These are phyloP conservation scores for Neelides sp. DNA, from an alignment of 1,140 invertebrate species.

Conservation along the genomic window DNA sequence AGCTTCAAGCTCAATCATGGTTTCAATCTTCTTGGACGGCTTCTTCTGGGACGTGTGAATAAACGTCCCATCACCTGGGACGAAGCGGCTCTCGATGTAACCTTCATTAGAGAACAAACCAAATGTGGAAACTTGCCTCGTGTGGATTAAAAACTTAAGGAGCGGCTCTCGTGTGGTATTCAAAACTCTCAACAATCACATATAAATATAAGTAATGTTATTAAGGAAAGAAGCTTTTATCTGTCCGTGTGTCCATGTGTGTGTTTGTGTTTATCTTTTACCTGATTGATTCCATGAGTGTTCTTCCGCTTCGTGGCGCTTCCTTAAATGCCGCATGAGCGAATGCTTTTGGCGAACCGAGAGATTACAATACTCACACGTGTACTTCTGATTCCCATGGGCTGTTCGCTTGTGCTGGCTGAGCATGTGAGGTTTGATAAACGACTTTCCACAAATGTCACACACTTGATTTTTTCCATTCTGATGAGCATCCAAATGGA, in stretches of 20 bases:
- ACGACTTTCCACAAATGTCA: conserved; percentile 37
- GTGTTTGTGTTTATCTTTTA: not conserved
- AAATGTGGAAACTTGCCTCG: too few relatives aligned
- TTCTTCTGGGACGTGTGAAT: not conserved
- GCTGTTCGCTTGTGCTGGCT: conserved; percentile 36
- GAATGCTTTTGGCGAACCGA: conserved; percentile 36
- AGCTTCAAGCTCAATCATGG: not conserved
- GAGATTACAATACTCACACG: conserved; percentile 38
- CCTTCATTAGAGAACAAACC: not conserved
- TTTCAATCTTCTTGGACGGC: not conserved
- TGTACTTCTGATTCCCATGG: conserved; percentile 39
- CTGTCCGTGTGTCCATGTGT: not conserved
- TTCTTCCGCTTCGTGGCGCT: conserved; percentile 34
- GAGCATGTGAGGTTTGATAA: conserved; percentile 38
- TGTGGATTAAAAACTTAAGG: too few relatives aligned
- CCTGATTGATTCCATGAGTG: conserved; percentile 31
- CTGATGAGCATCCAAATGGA: conserved; percentile 37
- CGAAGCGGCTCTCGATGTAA: not conserved
- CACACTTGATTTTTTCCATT: conserved; percentile 28
- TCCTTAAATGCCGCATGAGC: conserved; percentile 38
- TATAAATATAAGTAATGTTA: too few relatives aligned
- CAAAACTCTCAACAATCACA: not conserved
- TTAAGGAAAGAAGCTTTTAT: too few relatives aligned
- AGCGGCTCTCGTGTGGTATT: too few relatives aligned
- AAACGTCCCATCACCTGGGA: conserved; percentile 1